Base-by-base conservation (phyloP, 2,888 invertebrate species). In the Gibbula magus region DNA sequence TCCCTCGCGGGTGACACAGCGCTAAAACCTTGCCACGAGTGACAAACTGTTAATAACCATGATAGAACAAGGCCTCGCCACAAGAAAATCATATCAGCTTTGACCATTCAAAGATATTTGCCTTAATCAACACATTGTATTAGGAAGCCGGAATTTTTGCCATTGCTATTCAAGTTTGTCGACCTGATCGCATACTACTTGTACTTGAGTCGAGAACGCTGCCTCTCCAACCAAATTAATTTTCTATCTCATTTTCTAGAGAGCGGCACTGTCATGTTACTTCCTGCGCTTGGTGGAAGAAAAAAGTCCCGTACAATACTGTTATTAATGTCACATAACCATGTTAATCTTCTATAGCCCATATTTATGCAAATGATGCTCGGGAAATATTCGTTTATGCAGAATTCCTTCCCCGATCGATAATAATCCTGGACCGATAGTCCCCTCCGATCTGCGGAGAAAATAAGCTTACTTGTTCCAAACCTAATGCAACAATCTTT, bases 311-410 rank as follows among this genome's bases (percentile, higher is more conserved):
- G 56, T 80, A 81, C 82, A 84, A 83, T 83, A 81, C 80, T 56
- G 81, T 83, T 83, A 86, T 82, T 84, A 84, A 83, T 83, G 86
- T 82, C 83, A 80, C 81, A 81, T 81, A 83, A 83, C 82, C 54
- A 75, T 78, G 84, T 85, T 85, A 86, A 86, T 85, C 84, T 81
- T 80, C 81, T 81, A 81, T 83, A 81, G 77, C 84, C 84, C 81
- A 84, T 84, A 84, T 86, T 86, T 84, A 86, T 85, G 86, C 85
- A 85, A 86, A 86, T 86, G 80, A 51, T 54, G 18, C 73, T 56
- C 45, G 79, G 79, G 81, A 80, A 83, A 76, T 83, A 84, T 83
- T 81, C 81, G 82, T 84, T 83, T 84, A 84, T 83, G 82, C 81
- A 79, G 81, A 74, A 75, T 53, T 77, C 73, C 74, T 20, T 54